Conservation (phyloP, 2,797 vertebrate genomes). For the Ctenosaura bakeri region DNA sequence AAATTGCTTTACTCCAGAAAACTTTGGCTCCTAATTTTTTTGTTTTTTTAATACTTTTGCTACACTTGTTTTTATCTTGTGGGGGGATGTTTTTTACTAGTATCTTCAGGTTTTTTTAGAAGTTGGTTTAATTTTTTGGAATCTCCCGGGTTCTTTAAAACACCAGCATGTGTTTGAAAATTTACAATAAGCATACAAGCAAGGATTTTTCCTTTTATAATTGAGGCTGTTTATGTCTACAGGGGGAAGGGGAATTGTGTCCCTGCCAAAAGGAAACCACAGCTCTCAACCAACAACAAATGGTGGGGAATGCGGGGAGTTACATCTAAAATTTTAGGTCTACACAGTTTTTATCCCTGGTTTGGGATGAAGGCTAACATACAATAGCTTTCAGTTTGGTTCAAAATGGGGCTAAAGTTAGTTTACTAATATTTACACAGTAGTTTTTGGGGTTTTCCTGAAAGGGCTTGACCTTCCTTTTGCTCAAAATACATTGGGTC, state of each 20-base stretch:
- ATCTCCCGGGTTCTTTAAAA: background rate
- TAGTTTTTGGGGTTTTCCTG: background rate
- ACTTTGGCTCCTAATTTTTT: background rate
- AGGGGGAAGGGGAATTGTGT: too few relatives aligned
- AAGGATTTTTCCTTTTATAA: background rate
- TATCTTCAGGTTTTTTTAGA: background rate
- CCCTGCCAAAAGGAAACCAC: too few relatives aligned
- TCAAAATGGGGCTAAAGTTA: background rate
- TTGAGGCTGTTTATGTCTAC: background rate
- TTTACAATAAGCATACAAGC: background rate
- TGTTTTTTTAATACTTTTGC: background rate
- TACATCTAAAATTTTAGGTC: too few relatives aligned
- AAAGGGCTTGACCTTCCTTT: background rate
- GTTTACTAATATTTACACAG: conserved; percentile 14
- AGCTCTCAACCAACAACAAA: too few relatives aligned
- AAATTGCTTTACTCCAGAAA: background rate
- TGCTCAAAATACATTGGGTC: conserved; percentile 10
- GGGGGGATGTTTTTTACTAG: background rate
- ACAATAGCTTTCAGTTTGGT: conserved; percentile 4
- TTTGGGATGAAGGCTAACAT: background rate
- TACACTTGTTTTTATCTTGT: background rate
- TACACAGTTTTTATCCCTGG: too few relatives aligned
- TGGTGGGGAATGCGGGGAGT: too few relatives aligned
- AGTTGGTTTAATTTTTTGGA: too few relatives aligned
- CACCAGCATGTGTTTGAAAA: background rate